Base-by-base conservation (phyloP, 2,797 vertebrate species). In the Darevskia nairensis region DNA sequence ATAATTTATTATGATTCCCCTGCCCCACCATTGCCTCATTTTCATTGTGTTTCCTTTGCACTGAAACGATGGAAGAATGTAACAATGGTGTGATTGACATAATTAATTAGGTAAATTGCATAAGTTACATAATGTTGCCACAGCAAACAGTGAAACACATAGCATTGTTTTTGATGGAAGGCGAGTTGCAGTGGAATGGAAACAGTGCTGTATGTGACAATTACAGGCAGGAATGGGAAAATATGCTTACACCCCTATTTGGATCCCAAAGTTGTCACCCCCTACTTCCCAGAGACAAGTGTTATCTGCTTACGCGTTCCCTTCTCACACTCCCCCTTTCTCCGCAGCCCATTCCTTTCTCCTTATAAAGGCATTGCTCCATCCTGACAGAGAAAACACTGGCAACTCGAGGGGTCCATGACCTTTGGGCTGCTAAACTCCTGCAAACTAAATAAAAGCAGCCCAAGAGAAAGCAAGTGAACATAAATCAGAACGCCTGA, bases 361-460 rank as follows among this genome's bases (percentile, higher is more conserved):
- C 94, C 94, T 95, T 94, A 88, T 90, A 91, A 93, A 96, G 93
- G 90, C 96, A 95, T 96, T 93, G 94, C 93, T 95, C 91, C 95
- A 87, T 95, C 95, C 95, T 94, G 85, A 93, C 95, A 94, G 92
- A 90, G 92, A 95, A 96, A 96, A 94, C 96, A 95, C 94, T 90
- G 95, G 95, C 94, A 91, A 95, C 94, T 95, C 85, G 90, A 95
- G 95, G 95, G 88, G 96, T 94, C 95, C 94, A 90, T 93, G 96
- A 96, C 96, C 96, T 93, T 95, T 91, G 94, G 90, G 94, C 95
- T 94, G 90, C 93, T 91, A 94, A 94, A 93, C 94, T 97, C 96
- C 95, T 91, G 90, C 94, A 94, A 95, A 93, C 94, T 95, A 96
- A 96, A 95, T 96, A 96, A 95, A 96, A 96, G 94, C 94, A 95